Base-by-base conservation (phyloP, 2,797 vertebrate genomes). In the Clamator glandarius region DNA sequence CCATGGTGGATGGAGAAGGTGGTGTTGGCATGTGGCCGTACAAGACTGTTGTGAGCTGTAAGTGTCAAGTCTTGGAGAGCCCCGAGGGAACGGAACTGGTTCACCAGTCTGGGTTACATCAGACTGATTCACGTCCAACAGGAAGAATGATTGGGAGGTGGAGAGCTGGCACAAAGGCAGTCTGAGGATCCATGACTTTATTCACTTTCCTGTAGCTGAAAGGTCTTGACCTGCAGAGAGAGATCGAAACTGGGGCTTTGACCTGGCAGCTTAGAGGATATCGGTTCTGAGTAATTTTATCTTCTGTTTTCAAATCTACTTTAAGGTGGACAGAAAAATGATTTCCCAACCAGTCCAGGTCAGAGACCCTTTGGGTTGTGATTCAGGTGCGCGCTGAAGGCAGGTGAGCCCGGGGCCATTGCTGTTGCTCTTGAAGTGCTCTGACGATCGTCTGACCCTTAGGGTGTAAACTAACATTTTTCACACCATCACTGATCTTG, bases 21-120 rank as follows among this genome's bases (percentile, higher is more conserved):
- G 2, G 0, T 5, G 4, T 18, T 39, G 66, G 52, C 23, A 12
- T 1, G 1, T 70, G 42, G 17, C 26, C 61, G 31, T 67, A 35
- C 35, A 25, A 20, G 73, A 35, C 55, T 12, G 4, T 36, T 1
- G 0, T 36, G 50, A 20, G 15, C 58, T 80, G 1, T n/a, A n/a
- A n/a, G n/a, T 39, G 25, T 41, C 8, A 15, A 15, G 52, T 7
- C 36, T 29, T 25, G 31, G 21, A 35, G 62, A 57, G 31, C 41
- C 24, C n/a, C 23, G 61, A 24, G 52, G 51, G 28, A 50, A 7
- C 1, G 5, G n/a, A 39, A 33, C 52, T 5, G 7, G 15, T 50
- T 25, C 15, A 12, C 9, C 29, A 24, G 8, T 18, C 13, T n/a
- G n/a, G n/a, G n/a, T n/a, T n/a, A n/a, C n/a, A n/a, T n/a, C n/a